Base-by-base conservation (phyloP, 2,797 vertebrate species). In the Sardinella longiceps region DNA sequence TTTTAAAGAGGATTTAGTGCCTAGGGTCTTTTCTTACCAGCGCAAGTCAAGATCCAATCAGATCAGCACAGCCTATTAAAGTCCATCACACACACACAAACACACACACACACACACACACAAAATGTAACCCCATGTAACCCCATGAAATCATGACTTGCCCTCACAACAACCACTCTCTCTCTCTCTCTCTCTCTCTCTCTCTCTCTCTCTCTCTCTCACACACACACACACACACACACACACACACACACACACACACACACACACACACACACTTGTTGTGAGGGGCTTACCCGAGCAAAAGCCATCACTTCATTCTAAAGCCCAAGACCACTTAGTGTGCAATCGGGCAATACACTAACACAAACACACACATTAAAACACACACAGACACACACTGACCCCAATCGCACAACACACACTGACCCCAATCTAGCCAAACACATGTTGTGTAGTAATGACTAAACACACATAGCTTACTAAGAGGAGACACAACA, bases 221-320 rank as follows among this genome's bases (percentile, higher is more conserved):
- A 56, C 53, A 56, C 53, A 56, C 53, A 56, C 53, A n/a, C 53
- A 56, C 53, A 23, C 53, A 56, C 53, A 23, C 37, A 51, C 48
- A 87, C 83, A 81, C 43, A 82, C 83, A 84, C 39, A 84, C 60
- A 84, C 39, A 66, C 23, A 80, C 37, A 81, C 20, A 83, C 80
- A 82, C 43, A 58, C 0, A 80, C 25, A 48, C 63, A 74, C 80
- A 82, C n/a, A 33, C 30, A 11, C 5, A 43, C 37, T 58, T 9
- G 20, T 37, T 5, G 18, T 37, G 14, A 70, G 12, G 7, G n/a
- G 58, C 58, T 60, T 60, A 60, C 58, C 56, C 23, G 5, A 53
- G 51, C 53, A 60, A 60, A 60, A 60, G 58, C 25, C 58, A 25
- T 60, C 58, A 56, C 53, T 56, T 51, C 53, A 56, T 60, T 60